Base-by-base conservation (phyloP, 2,797 vertebrate species). In the Silurus aristotelis region DNA sequence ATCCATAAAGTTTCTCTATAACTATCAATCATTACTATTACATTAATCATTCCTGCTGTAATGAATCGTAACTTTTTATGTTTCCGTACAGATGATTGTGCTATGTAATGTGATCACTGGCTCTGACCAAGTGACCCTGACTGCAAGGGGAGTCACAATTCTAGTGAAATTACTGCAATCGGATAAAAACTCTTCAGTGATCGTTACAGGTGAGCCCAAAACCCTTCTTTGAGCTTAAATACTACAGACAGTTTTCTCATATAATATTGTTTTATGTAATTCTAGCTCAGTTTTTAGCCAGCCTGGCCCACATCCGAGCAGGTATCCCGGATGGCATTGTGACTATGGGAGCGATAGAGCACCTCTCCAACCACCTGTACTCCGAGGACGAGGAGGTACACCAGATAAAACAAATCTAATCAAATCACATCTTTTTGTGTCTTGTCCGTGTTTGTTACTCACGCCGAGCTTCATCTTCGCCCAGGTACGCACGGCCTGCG, bases 301-400 rank as follows among this genome's bases (percentile, higher is more conserved):
- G 91, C 84, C 81, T 96, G 87, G 91, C 92, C 87, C 95, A 93
- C 87, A 92, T 90, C 10, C 92, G 93, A 91, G 90, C 91, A 78
- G 94, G 94, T 56, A 92, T 96, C 89, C 92, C 94, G 76, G 93
- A 93, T 80, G 95, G 92, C n/a, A 93, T 96, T 66, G 89, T 93
- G 55, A 89, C 92, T 13, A 71, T 95, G 89, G 94, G 93, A 61
- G 91, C 93, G 6, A 72, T 96, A 76, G 91, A 93, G n/a, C 87
- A 83, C 55, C 94, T 96, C 60, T 94, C 92, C 87, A 89, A 90
- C 43, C 93, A 94, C 76, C 90, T 96, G 85, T 91, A 93, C 78
- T 93, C 94, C 72, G 81, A 90, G 48, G 87, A 89, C 82, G 93
- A 94, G 89, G 94, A 95, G 95, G 95, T 96, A 91, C 66, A 71